Evolutionary conservation across 2,888 invertebrate species (phyloP).

Genomic region (Falcaria lacertinaria): DNA sequence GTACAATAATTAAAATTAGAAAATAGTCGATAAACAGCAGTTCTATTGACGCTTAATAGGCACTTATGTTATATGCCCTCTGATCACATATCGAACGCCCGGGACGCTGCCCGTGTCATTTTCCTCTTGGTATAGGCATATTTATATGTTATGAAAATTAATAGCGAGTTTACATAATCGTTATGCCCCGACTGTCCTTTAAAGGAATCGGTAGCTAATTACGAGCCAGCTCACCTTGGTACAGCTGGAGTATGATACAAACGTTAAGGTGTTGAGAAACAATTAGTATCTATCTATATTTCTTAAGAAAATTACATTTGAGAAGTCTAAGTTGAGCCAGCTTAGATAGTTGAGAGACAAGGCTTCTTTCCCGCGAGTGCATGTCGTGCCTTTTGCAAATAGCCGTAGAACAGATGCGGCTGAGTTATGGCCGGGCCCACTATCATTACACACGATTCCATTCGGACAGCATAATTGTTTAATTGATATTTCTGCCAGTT

Average conservation of each 20-base stretch:
- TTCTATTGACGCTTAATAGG: conserved; percentile 42
- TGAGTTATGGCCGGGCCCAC: conserved; percentile 78
- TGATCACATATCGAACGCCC: conserved; percentile 35
- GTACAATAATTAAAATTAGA: conserved; percentile 61
- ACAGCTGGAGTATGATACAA: too few relatives aligned
- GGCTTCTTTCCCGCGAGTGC: conserved; percentile 21
- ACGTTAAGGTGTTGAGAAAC: background rate
- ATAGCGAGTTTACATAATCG: conserved; percentile 20
- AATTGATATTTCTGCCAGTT: conserved; percentile 81
- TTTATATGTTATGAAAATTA: conserved; percentile 43
- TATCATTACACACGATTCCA: conserved; percentile 81
- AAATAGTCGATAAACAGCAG: conserved; percentile 53
- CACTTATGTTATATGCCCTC: conserved; percentile 28
- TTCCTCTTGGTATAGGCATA: too few relatives aligned
- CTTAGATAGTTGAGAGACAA: conserved; percentile 18
- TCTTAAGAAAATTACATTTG: background rate
- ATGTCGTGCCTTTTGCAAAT: conserved; percentile 76
- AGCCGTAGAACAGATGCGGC: conserved; percentile 76
- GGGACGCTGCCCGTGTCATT: conserved; percentile 23
- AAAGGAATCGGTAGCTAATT: too few relatives aligned
- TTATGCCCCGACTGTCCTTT: too few relatives aligned
- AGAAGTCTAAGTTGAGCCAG: conserved; percentile 16
- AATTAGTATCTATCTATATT: background rate
- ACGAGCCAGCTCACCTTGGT: too few relatives aligned
- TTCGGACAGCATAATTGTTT: conserved; percentile 81